Evolutionary conservation across 2,888 invertebrate genomes (phyloP).

Genomic region (Stratiomys singularior): DNA sequence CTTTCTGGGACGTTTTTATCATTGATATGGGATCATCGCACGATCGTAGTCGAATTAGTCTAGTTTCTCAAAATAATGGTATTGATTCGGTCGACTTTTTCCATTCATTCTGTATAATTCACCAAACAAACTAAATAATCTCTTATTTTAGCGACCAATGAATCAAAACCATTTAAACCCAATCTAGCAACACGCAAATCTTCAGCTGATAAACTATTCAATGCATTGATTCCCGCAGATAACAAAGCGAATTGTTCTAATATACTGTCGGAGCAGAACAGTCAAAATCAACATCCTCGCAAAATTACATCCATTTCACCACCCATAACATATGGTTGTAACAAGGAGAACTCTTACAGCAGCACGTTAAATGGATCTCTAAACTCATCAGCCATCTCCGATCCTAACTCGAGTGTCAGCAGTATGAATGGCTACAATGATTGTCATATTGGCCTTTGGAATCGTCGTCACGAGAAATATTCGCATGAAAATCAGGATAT

Average conservation of each 20-base stretch:
- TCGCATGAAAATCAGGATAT: conserved; percentile 5
- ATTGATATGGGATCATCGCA: conserved; percentile 58
- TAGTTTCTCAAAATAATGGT: conserved; percentile 61
- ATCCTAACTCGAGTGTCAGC: conserved; percentile 57
- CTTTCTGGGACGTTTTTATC: conserved; percentile 62
- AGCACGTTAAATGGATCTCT: conserved; percentile 54
- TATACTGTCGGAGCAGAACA: neutral
- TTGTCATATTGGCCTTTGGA: conserved; percentile 35
- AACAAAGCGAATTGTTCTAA: conserved; percentile 28
- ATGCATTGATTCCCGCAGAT: conserved; percentile 15
- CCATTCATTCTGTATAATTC: no score
- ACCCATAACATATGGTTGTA: conserved; percentile 55
- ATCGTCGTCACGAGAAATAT: conserved; percentile 22
- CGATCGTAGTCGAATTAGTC: conserved; percentile 60
- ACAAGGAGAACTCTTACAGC: conserved; percentile 59
- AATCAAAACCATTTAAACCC: conserved; percentile 53
- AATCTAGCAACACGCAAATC: neutral
- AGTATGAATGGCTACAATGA: conserved; percentile 45
- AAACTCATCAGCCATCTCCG: conserved; percentile 53
- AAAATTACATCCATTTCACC: conserved; percentile 50
- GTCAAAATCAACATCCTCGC: conserved; percentile 52
- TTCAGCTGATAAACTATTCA: conserved; percentile 11
- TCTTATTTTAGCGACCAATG: conserved; percentile 50
- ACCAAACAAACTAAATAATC: no score
- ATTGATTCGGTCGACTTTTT: no score